Percentiles rank a stretch among this genome's conserved stretches.
Evolutionary conservation across 1,140 invertebrate genomes (phyloP).

Genomic region (Diorhabda sublineata): DNA sequence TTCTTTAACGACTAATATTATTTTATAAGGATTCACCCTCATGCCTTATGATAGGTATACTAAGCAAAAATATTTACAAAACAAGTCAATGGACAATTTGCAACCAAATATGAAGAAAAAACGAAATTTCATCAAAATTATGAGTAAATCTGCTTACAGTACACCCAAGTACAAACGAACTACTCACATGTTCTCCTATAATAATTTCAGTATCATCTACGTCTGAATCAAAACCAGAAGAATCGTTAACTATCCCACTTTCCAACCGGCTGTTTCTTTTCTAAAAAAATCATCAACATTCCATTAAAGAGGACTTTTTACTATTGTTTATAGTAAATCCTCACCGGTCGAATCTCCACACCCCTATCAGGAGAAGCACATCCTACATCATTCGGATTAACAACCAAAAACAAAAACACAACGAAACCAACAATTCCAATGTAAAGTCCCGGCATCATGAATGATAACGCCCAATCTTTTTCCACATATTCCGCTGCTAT

Average conservation of each 20-base stretch:
- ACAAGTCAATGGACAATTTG: too few relatives aligned
- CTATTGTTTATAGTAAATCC: not conserved
- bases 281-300: constrained; percentile 25
- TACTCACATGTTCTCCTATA: constrained; percentile 45
- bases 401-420: constrained; percentile 82
- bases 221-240: constrained; percentile 39
- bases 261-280: constrained; percentile 33
- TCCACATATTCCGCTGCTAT: constrained; percentile 84
- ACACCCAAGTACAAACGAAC: not conserved
- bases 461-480: constrained; percentile 84
- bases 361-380: constrained; percentile 49
- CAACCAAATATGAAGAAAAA: too few relatives aligned
- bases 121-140: too few relatives aligned
- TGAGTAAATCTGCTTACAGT: not conserved
- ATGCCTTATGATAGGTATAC: too few relatives aligned
- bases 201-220: constrained; percentile 46
- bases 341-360: constrained; percentile 6
- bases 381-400: constrained; percentile 72
- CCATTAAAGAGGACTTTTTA: not conserved
- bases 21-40: too few relatives aligned
- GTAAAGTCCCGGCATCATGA: constrained; percentile 86
- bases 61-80: too few relatives aligned
- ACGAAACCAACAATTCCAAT: constrained; percentile 74
- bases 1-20: too few relatives aligned
- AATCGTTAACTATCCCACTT: constrained; percentile 33